Evolutionary conservation across 2,888 invertebrate species (phyloP).

Genomic region (Melanchra persicariae): DNA sequence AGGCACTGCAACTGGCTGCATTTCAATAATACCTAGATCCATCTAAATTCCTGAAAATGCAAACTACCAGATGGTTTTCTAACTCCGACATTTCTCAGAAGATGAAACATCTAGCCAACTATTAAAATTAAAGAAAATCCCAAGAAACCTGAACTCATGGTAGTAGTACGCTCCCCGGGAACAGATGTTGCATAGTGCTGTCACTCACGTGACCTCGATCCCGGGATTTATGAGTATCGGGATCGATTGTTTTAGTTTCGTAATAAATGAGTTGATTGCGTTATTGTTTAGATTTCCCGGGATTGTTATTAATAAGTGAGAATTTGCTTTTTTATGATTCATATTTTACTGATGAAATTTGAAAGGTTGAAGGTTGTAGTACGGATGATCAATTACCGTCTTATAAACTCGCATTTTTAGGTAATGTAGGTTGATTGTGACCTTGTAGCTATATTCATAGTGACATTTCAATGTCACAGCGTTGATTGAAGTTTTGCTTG

Average conservation of each 20-base stretch:
- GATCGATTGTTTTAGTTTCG: conserved; percentile 32
- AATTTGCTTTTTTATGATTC: conserved; percentile 9
- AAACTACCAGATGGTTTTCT: conserved; percentile 8
- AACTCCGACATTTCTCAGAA: conserved; percentile 44
- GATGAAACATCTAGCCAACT: conserved; percentile 28
- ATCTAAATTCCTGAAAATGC: conserved; percentile 26
- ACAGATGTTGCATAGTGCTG: conserved; percentile 61
- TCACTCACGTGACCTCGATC: conserved; percentile 44
- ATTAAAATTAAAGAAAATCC: conserved; percentile 38
- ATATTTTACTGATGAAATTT: conserved; percentile 8
- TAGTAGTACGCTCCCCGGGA: conserved; percentile 24
- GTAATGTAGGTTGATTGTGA: conserved; percentile 7
- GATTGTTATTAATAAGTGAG: conserved; percentile 2
- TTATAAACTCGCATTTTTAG: conserved; percentile 11
- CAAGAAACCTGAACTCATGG: conserved; percentile 33
- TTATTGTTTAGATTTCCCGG: conserved; percentile 29
- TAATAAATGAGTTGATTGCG: conserved; percentile 29
- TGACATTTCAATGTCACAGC: conserved; percentile 50
- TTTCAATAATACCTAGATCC: conserved; percentile 11
- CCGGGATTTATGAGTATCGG: conserved; percentile 47
- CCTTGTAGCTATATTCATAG: conserved; percentile 28
- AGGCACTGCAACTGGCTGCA: not conserved
- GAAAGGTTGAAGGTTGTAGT: not conserved
- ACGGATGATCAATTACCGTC: conserved; percentile 30
- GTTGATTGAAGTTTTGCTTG: conserved; percentile 52